Evolutionary conservation across 2,113 vertebrate species (phyloP), one percentile per base, ranked within the genome.

Genomic region (Empidonax traillii): DNA sequence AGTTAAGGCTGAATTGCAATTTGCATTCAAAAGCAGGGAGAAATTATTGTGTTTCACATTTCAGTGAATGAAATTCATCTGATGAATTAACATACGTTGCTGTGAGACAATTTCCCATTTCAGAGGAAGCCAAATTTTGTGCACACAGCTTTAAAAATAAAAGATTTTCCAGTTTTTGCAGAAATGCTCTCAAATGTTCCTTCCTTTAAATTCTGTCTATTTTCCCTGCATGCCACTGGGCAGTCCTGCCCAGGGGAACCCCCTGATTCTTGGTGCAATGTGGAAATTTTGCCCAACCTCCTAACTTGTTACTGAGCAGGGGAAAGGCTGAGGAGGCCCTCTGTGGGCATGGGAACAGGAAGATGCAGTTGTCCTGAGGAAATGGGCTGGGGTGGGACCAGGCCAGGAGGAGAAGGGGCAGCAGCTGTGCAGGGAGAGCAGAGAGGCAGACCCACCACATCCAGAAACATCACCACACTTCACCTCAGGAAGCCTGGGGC

Each of bases 191-290:
- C 55, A 74, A 53, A 33, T 33, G 3, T 22, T 81, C 44, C 51
- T 51, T 52, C n/a, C 24, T 44, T 37, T 28, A 85, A 82, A 61
- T 0, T 0, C 8, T 51, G 16, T 21, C 15, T 65, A 16, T 46
- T n/a, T 79, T 49, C 39, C 33, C 22, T 2, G 0, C 35, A 51
- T 0, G 0, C 24, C 35, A 35, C 2, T 6, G 9, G 21, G 37
- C 9, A 66, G 25, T 55, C 39, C 77, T 80, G 30, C 23, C 27
- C 25, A 46, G 25, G 80, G 68, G 18, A 85, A 39, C 24, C 25
- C 22, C 18, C 53, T 52, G 7, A 24, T 66, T 68, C 21, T 23
- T 51, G 9, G 37, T 49, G 43, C 12, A 47, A 44, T 15, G 52
- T 10, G 25, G 72, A 65, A 73, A 51, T 66, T 21, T 46, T 75